Evolutionary conservation across 2,888 invertebrate species (phyloP).

Genomic region (Tribolium freemani): DNA sequence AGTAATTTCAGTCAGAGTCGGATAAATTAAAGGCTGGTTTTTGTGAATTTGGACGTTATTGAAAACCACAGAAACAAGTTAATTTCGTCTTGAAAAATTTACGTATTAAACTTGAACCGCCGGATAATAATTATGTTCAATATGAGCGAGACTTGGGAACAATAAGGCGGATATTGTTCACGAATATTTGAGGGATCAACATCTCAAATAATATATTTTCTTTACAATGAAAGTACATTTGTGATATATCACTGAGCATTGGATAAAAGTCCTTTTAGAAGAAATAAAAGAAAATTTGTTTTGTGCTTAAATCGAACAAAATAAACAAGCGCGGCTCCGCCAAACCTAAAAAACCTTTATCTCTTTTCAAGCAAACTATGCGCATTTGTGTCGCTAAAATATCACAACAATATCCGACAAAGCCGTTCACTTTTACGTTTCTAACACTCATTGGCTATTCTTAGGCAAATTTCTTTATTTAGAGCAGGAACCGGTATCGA

Average conservation of each 20-base stretch:
- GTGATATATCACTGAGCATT: constrained; percentile 2
- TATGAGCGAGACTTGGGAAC: not conserved
- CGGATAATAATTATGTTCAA: not conserved
- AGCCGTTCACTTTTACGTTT: too few species aligned
- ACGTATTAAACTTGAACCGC: not conserved
- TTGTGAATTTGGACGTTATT: too few species aligned
- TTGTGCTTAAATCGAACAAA: not conserved
- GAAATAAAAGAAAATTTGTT: not conserved
- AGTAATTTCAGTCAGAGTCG: constrained; percentile 23
- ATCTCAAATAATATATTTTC: constrained; percentile 3
- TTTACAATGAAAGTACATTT: not conserved
- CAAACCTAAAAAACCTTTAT: not conserved
- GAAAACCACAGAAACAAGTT: too few species aligned
- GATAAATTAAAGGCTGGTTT: constrained; percentile 13
- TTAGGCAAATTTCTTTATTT: too few species aligned
- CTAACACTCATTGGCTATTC: too few species aligned
- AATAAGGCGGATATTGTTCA: constrained; percentile 1
- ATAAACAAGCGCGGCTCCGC: not conserved
- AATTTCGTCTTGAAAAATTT: not conserved
- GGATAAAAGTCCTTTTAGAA: not conserved
- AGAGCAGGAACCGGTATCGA: too few species aligned
- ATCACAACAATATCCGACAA: too few species aligned
- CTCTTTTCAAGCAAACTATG: not conserved
- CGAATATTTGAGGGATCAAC: not conserved
- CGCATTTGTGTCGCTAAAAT: not conserved